Conservation (phyloP, 2,113 vertebrate species). For the Bucco capensis region DNA sequence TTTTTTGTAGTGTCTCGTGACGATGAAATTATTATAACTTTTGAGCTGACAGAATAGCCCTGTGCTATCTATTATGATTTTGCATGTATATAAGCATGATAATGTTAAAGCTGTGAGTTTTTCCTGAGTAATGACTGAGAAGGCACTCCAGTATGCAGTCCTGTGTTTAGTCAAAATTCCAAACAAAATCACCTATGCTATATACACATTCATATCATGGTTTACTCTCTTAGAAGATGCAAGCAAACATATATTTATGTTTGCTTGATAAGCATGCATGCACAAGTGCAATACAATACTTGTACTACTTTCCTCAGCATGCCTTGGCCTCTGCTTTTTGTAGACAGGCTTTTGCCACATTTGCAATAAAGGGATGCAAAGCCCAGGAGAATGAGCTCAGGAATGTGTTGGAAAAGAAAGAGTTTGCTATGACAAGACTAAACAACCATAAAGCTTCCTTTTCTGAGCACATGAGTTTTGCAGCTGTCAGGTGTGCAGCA, state of each 20-base stretch:
- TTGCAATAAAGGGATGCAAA: neutral
- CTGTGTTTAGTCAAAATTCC: neutral
- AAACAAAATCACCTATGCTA: neutral
- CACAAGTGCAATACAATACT: neutral
- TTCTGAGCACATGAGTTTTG: neutral
- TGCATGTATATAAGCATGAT: neutral
- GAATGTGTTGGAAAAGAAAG: neutral
- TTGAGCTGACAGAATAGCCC: neutral
- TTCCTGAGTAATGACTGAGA: conserved; percentile 55
- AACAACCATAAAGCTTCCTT: neutral
- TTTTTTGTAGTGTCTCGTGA: neutral
- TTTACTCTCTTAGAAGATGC: neutral
- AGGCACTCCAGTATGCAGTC: neutral
- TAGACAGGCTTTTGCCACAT: neutral
- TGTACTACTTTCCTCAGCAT: neutral
- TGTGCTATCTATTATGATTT: neutral
- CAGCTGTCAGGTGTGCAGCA: neutral
- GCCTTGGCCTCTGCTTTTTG: neutral
- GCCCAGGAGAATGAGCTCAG: neutral
- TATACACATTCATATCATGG: neutral
- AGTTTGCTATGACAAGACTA: neutral
- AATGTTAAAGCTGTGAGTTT: conserved; percentile 7
- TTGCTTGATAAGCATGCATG: neutral
- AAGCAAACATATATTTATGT: neutral
- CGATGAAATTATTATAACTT: neutral